Percentiles rank a stretch among this genome's conserved stretches.
These are phyloP conservation scores for Aproaerema taeniolella DNA, from an alignment of 2,888 invertebrate species.

Conservation along the genomic window DNA sequence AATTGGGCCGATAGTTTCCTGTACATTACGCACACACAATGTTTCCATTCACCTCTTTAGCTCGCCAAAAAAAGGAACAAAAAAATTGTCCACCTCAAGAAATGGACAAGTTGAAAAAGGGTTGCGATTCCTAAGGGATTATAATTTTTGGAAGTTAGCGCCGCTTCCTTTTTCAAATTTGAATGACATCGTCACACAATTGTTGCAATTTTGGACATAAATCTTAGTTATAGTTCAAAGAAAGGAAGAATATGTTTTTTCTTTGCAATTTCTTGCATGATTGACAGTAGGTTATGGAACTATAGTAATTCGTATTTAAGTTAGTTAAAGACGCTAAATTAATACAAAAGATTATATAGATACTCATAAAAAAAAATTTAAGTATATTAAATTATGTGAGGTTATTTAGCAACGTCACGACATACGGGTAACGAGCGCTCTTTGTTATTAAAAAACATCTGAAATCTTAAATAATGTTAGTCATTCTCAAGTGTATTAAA, in stretches of 20 bases:
- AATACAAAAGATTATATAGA: too few relatives aligned
- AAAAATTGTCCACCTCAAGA: conserved; percentile 29
- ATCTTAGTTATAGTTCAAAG: conserved; percentile 23
- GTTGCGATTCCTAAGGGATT: conserved; percentile 58
- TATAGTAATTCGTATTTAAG: too few relatives aligned
- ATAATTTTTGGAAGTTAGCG: conserved; percentile 55
- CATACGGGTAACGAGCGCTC: too few relatives aligned
- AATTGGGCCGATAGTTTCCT: conserved; percentile 65
- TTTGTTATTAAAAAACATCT: too few relatives aligned
- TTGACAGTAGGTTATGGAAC: too few relatives aligned
- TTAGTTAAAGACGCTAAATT: too few relatives aligned
- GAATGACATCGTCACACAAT: conserved; percentile 21
- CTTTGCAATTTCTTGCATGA: conserved; percentile 11
- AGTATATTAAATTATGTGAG: too few relatives aligned
- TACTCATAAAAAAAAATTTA: too few relatives aligned
- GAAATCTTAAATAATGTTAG: too few relatives aligned
- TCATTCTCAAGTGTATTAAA: too few relatives aligned
- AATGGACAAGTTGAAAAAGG: conserved; percentile 32
- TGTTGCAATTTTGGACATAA: conserved; percentile 35
- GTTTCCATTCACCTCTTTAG: conserved; percentile 40
- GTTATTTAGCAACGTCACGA: too few relatives aligned
- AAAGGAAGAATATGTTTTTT: conserved; percentile 17
- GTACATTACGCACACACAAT: conserved; percentile 55
- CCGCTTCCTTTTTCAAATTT: conserved; percentile 39
- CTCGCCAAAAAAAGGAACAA: conserved; percentile 37